Percentiles rank a stretch among this genome's conserved stretches.
Conservation (phyloP, 1,140 invertebrate genomes). For the Polypedilum vanderplanki region DNA sequence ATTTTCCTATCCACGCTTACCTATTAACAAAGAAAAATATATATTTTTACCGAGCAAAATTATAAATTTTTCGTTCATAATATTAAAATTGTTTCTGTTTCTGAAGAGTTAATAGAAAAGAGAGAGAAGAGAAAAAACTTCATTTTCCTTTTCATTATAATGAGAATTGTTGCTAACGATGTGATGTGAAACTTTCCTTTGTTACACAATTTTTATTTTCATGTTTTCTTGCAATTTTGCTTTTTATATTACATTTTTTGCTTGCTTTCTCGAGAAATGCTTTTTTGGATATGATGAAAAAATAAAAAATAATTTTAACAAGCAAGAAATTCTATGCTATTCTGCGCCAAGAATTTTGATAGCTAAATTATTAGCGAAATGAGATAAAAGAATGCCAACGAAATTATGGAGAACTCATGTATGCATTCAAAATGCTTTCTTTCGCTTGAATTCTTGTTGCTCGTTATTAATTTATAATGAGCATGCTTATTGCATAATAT, state of each 20-base stretch:
- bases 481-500: too few relatives aligned
- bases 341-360: conserved; percentile 16
- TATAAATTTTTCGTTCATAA: too few relatives aligned
- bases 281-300: background rate
- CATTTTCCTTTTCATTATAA: conserved; percentile 19
- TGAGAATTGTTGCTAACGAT: conserved; percentile 6
- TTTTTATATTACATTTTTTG: background rate
- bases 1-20: too few relatives aligned
- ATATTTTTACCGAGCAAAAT: too few relatives aligned
- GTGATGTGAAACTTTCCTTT: conserved; percentile 6
- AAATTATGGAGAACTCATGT: background rate
- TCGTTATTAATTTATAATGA: too few relatives aligned
- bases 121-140: background rate
- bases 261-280: too few relatives aligned
- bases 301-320: background rate
- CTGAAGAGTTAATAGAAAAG: too few relatives aligned
- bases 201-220: conserved; percentile 12
- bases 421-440: too few relatives aligned
- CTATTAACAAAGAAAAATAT: too few relatives aligned
- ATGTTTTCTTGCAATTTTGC: background rate
- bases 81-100: too few relatives aligned
- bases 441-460: too few relatives aligned
- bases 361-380: background rate
- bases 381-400: background rate
- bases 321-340: background rate